Evolutionary conservation across 2,888 invertebrate genomes (phyloP), one percentile per base, ranked within the genome.

Genomic region (Brenthis hecate): DNA sequence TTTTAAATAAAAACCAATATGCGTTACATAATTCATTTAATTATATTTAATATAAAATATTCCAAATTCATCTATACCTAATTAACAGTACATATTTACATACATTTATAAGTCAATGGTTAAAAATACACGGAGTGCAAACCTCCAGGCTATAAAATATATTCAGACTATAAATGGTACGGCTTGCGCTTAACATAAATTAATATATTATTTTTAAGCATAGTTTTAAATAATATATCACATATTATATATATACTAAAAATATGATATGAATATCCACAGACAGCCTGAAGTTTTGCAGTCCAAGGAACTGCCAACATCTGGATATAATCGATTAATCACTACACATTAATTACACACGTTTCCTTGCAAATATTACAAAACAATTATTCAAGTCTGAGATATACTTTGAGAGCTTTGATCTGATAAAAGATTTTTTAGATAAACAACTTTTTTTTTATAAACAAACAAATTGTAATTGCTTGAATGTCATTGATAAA

Each of bases 31-130:
- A 65, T 70, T 68, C 61, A 70, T 72, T 70, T 60, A 56, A 62
- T 61, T 65, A 65, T 48, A 69, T 61, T 60, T 65, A 69, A 62
- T 72, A 67, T 53, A 65, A 68, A 69, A 68, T 67, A 67, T 51
- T 56, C 28, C 3, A 54, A 19, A 28, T 51, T 43, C 50, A 43
- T 56, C 28, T 56, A 56, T n/a, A 66, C n/a, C 57, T 66, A 66
- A 28, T 13, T 56, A 66, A 61, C 55, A 28, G 55, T 61, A 67
- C 51, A 62, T 66, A 66, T 23, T 56, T 67, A 76, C 72, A 75
- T 68, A 74, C 58, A 67, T 63, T 23, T n/a, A 56, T 32, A 13
- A 32, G 50, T 60, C 60, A 28, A n/a, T 43, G 43, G 53, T 43
- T 54, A 53, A 43, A 54, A 19, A 54, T 62, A 53, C 13, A 54